phyloP scores from a whole-genome alignment of 2,888 invertebrate species.

The Podotricha telesiphe region DNA sequence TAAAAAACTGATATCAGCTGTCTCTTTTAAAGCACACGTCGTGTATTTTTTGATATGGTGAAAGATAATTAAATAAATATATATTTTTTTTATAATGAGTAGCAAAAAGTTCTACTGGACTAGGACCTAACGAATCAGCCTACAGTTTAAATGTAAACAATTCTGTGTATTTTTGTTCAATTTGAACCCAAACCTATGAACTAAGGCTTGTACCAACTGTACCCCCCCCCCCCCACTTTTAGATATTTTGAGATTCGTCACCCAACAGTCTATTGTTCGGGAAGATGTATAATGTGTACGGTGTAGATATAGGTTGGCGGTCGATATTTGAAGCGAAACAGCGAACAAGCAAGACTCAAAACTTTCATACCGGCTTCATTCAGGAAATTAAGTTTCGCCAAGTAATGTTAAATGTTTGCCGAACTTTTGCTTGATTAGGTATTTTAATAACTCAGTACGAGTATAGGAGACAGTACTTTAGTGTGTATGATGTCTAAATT shows the following conservation, averaged over 20 bases:
- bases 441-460: background rate
- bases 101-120: too few species aligned
- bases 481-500: background rate
- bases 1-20: too few species aligned
- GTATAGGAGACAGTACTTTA: background rate
- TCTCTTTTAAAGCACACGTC: too few species aligned
- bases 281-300: background rate
- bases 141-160: too few species aligned
- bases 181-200: too few species aligned
- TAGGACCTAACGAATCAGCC: too few species aligned
- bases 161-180: too few species aligned
- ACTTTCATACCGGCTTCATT: constrained; percentile 45
- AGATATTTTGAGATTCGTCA: background rate
- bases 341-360: constrained; percentile 22
- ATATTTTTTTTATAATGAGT: too few species aligned
- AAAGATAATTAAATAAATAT: too few species aligned
- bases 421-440: constrained; percentile 7
- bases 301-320: background rate
- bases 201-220: too few species aligned
- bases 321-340: constrained; percentile 3
- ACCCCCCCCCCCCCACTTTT: too few species aligned
- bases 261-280: background rate
- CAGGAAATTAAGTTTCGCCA: constrained; percentile 55
- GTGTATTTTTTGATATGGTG: too few species aligned
- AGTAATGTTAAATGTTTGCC: constrained; percentile 44